phyloP scores from a whole-genome alignment of 1,140 invertebrate species.

The Eciton burchellii region DNA sequence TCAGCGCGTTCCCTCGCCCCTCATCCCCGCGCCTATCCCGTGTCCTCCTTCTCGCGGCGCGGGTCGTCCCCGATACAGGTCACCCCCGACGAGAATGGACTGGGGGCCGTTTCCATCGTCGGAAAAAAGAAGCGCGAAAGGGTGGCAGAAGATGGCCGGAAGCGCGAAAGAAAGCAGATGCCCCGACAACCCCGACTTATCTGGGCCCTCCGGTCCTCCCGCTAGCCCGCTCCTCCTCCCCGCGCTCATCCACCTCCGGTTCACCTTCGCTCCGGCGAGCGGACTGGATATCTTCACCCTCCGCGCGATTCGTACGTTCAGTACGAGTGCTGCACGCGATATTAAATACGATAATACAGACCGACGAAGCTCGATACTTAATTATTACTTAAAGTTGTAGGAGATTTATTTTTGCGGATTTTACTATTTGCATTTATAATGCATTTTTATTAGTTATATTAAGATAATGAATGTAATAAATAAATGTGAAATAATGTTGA shows the following conservation, averaged over 20 bases:
- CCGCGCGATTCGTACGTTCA: not conserved
- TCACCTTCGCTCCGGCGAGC: slow-evolving; percentile 24
- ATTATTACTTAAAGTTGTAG: too few relatives aligned
- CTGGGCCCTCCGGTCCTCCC: slow-evolving; percentile 70
- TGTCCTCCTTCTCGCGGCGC: not conserved
- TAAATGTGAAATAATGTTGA: too few relatives aligned
- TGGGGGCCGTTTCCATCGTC: slow-evolving; percentile 69
- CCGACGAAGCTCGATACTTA: too few relatives aligned
- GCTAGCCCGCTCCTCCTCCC: not conserved
- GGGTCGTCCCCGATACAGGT: slow-evolving; percentile 76
- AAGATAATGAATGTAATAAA: too few relatives aligned
- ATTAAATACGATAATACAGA: too few relatives aligned
- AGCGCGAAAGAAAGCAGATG: slow-evolving; percentile 74
- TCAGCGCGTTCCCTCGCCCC: slow-evolving; percentile 76
- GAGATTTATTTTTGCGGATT: too few relatives aligned
- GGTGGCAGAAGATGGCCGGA: slow-evolving; percentile 76
- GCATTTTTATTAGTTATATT: too few relatives aligned
- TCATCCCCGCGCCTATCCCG: slow-evolving; percentile 14
- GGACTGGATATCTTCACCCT: not conserved
- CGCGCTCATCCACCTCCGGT: not conserved
- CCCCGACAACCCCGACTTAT: slow-evolving; percentile 80
- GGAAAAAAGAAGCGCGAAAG: slow-evolving; percentile 73
- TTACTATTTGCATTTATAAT: too few relatives aligned
- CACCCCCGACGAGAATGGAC: slow-evolving; percentile 76
- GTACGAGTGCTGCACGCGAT: too few relatives aligned